Conservation (phyloP, 64 coral and sea anemone species). For the Pocillopora verrucosa region DNA sequence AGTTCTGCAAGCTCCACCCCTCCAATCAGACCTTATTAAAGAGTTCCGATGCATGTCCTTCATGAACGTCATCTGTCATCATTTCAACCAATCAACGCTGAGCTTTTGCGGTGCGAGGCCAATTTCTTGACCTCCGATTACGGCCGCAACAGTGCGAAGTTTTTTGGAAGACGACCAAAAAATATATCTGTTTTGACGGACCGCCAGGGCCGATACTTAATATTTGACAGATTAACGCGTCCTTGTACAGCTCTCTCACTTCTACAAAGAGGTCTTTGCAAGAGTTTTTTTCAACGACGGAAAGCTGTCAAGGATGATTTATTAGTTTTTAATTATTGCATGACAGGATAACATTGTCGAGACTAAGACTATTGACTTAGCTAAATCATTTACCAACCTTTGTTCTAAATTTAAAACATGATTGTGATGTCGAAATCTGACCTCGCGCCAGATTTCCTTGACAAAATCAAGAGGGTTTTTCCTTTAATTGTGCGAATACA, state of each 20-base stretch:
- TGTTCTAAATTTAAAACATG: background rate
- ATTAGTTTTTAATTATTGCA: conserved; percentile 11
- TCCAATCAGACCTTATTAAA: conserved; percentile 94
- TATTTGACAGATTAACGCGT: background rate
- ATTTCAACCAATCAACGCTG: conserved; percentile 29
- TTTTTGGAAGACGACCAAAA: background rate
- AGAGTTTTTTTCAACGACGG: background rate
- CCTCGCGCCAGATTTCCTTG: background rate
- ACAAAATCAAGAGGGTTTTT: background rate
- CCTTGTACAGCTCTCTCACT: too few species aligned
- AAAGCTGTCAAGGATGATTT: conserved; percentile 2
- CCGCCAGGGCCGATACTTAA: background rate
- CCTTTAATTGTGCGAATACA: background rate
- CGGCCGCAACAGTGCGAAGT: background rate
- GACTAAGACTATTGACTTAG: conserved; percentile 5
- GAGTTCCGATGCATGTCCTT: conserved; percentile 57
- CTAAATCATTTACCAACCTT: background rate
- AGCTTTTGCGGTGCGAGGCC: background rate
- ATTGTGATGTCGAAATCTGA: background rate
- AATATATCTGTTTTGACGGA: background rate
- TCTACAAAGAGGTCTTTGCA: background rate
- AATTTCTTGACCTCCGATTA: conserved; percentile 18
- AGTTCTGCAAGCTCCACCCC: conserved; percentile 79
- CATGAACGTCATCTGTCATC: conserved; percentile 24
- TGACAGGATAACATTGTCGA: background rate